Evolutionary conservation across 2,888 invertebrate species (phyloP), one percentile per base, ranked within the genome.

Genomic region (Oscheius sp.): DNA sequence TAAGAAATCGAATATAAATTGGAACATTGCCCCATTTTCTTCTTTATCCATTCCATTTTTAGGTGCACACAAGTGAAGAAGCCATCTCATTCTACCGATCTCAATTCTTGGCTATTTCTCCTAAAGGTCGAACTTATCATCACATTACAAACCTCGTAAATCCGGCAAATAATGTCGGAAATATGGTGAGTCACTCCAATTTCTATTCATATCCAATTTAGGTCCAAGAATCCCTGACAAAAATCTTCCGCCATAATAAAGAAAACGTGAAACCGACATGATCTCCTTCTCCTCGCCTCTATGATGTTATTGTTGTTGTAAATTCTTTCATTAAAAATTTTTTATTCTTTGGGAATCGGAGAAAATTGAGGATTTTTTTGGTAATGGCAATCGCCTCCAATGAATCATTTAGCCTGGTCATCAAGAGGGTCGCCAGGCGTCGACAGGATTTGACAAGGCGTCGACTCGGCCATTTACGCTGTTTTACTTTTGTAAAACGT

Each of bases 1-100:
- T n/a, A n/a, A n/a, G n/a, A n/a, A 49, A 13, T 3, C 21, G 5
- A 13, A 49, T 18, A 49, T 9, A 13, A 49, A 49, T 13, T 45
- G 49, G 21, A 13, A 21, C 5, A n/a, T n/a, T n/a, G n/a, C n/a
- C n/a, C n/a, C n/a, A n/a, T n/a, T n/a, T 18, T 18, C 18, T 18
- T 52, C 9, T 52, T 52, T 7, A 52, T 16, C 6, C 9, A 18
- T 52, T 18, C 53, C 18, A 16, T 21, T 41, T 61, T 52, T 41
- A 73, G 73, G 69, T 73, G 9, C 53, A 56, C n/a, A 80, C 77
- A 13, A 58, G 75, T 5, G 72, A 78, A 25, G 76, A 74, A 23
- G 80, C 80, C 3, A 25, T 71, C 12, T 63, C 71, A 7, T 78
- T 74, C 43, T 80, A 80, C 55, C 71, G 80, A 52, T 68, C 68